Conservation (phyloP, 2,113 vertebrate genomes). For the Thalassoma bifasciatum region DNA sequence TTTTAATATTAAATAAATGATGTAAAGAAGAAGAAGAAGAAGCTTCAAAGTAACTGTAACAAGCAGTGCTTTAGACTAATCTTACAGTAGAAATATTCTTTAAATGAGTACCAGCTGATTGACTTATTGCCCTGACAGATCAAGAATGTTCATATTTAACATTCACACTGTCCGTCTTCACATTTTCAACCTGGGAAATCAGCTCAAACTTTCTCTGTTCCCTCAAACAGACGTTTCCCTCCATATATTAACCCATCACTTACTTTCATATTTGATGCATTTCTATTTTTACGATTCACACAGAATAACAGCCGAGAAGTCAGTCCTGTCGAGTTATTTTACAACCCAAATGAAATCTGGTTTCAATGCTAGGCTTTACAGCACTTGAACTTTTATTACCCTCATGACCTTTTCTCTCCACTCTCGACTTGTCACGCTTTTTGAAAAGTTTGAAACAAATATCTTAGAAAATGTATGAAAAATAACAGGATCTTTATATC, state of each 20-base stretch:
- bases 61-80: constrained; percentile 21
- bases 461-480: background rate
- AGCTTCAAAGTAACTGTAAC: constrained; percentile 33
- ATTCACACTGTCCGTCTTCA: constrained; percentile 17
- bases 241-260: background rate
- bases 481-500: background rate
- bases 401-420: background rate
- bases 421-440: background rate
- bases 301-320: constrained; percentile 4
- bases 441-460: background rate
- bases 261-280: background rate
- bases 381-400: constrained; percentile 1
- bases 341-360: background rate
- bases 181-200: background rate
- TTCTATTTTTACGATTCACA: background rate
- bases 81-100: constrained; percentile 35
- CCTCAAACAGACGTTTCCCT: constrained; percentile 14
- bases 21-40: constrained; percentile 7
- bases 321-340: constrained; percentile 1
- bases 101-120: constrained; percentile 4
- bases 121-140: constrained; percentile 23
- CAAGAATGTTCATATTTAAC: constrained; percentile 4
- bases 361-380: background rate
- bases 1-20: constrained; percentile 21
- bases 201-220: constrained; percentile 15